Percentiles rank a stretch among this genome's conserved stretches.
These are phyloP conservation scores for Stegodyphus mimosarum DNA, from an alignment of 1,140 invertebrate species.

Conservation along the genomic window DNA sequence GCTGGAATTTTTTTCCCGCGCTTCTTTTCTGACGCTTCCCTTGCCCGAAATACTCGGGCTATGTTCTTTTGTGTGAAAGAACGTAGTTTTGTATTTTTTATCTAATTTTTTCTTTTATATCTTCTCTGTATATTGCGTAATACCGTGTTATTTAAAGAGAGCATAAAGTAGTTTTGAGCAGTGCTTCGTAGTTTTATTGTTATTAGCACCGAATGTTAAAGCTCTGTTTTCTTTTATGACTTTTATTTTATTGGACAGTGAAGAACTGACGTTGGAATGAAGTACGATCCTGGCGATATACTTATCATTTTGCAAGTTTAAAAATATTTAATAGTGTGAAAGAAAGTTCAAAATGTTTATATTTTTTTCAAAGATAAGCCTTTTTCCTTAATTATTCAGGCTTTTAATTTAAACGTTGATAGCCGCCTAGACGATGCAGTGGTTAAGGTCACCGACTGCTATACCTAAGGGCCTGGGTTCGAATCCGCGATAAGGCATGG, in stretches of 20 bases:
- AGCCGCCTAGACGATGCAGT: too few relatives aligned
- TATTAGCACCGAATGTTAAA: not conserved
- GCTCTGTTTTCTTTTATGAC: not conserved
- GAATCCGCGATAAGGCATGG: too few relatives aligned
- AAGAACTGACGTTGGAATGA: too few relatives aligned
- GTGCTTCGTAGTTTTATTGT: not conserved
- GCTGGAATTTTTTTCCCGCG: slow-evolving; percentile 15
- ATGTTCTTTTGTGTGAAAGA: slow-evolving; percentile 19
- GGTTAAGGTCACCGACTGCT: too few relatives aligned
- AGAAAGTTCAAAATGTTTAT: too few relatives aligned
- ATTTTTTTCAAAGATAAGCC: too few relatives aligned
- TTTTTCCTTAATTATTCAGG: too few relatives aligned
- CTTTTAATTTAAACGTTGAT: too few relatives aligned
- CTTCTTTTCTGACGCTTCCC: not conserved
- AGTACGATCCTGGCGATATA: too few relatives aligned
- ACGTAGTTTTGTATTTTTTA: slow-evolving; percentile 7
- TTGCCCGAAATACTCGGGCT: slow-evolving; percentile 10
- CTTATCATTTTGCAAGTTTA: too few relatives aligned
- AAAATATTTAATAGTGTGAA: too few relatives aligned
- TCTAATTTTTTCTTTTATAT: slow-evolving; percentile 18
- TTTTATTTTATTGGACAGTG: not conserved
- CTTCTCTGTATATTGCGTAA: slow-evolving; percentile 24
- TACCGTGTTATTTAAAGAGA: slow-evolving; percentile 34
- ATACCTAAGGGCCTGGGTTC: too few relatives aligned
- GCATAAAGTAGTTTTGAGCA: not conserved